Evolutionary conservation across 2,888 invertebrate genomes (phyloP), one percentile per base, ranked within the genome.

Genomic region (Silvanus unidentatus): DNA sequence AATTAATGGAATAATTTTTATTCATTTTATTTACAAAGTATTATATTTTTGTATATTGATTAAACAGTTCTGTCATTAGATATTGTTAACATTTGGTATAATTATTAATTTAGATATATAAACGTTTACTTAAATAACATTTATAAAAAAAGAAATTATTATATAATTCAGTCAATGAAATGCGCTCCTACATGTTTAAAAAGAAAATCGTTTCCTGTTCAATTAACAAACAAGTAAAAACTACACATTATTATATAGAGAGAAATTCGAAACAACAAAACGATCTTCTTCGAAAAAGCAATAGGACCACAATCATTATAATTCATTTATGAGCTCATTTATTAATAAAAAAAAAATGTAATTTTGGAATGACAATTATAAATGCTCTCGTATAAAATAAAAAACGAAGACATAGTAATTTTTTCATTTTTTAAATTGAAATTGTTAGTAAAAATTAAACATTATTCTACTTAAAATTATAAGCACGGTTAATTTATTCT

Each of bases 11-110:
- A 22, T 22, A 22, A 22, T 22, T 16, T 39, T 16, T n/a, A 39
- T 22, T 16, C 9, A 15, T 53, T 55, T 53, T 54, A 55, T 55
- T 55, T 55, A 55, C 55, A 55, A 55, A 53, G 52, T 53, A 55
- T 54, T 44, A 52, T 52, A 44, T 57, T 54, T n/a, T 37, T 58
- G 49, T 54, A 59, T 58, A 58, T 55, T 55, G 56, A 60, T 60
- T 61, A 59, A 59, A 61, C 62, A 63, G 59, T 58, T 59, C 51
- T 62, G 60, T 64, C 60, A 62, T 64, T 64, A 37, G 15, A 16
- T 9, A 63, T 62, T 60, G 58, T 61, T 63, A 64, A 64, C 64
- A 64, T 64, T 64, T 64, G 64, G 64, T 64, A 64, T 61, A 63
- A 53, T 61, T 59, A 62, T 61, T 55, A 61, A 63, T 62, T 64